Evolutionary conservation across 23 tunicate genomes (phyloP).

Genomic region (Diplosoma virens): DNA sequence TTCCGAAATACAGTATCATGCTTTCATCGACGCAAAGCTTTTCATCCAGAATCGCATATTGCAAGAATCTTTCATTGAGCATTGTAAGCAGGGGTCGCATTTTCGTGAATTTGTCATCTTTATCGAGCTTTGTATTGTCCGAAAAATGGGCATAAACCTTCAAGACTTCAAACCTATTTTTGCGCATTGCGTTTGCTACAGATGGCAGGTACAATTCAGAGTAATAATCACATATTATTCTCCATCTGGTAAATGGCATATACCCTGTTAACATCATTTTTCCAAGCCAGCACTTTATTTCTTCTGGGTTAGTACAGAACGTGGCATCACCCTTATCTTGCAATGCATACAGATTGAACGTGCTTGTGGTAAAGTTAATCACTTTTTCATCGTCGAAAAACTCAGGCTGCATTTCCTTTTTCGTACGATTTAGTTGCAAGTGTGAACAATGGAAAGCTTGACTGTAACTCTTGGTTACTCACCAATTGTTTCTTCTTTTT

Average conservation of each 20-base stretch:
- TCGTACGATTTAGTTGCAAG: constrained; percentile 1
- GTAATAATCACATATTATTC: not conserved
- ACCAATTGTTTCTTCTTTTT: not conserved
- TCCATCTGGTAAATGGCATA: constrained; percentile 13
- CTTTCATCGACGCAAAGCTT: not conserved
- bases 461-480: not conserved
- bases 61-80: constrained; percentile 8
- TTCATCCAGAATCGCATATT: constrained; percentile 4
- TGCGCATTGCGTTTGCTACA: not conserved
- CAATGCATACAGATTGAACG: not conserved
- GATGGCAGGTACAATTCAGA: not conserved
- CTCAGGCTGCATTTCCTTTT: constrained; percentile 6
- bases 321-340: not conserved
- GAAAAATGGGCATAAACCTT: not conserved
- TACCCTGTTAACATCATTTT: not conserved
- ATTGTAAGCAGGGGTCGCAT: not conserved
- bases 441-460: not conserved
- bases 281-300: constrained; percentile 13
- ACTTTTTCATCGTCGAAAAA: not conserved
- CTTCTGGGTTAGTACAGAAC: constrained; percentile 6
- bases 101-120: constrained; percentile 2
- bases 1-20: constrained; percentile 4
- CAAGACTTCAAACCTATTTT: not conserved
- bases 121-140: not conserved
- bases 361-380: constrained; percentile 1